These are phyloP conservation scores for Platycnemis pennipes DNA, from an alignment of 2,888 invertebrate genomes.

Conservation along the genomic window DNA sequence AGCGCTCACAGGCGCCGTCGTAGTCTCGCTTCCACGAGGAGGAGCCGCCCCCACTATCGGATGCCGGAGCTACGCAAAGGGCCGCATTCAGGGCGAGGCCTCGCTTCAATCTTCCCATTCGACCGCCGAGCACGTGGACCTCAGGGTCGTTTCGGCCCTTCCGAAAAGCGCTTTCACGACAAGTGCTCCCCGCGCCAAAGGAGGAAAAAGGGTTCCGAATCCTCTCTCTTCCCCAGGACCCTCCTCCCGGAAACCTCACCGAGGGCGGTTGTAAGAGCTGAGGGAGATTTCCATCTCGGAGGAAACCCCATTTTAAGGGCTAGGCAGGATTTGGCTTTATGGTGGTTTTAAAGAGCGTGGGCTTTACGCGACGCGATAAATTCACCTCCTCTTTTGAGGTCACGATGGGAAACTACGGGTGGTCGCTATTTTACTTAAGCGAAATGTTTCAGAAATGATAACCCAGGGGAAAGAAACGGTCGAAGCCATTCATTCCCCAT, in stretches of 20 bases:
- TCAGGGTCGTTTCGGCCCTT: not conserved
- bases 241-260: not conserved
- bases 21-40: not conserved
- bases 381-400: not conserved
- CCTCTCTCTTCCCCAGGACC: too few species aligned
- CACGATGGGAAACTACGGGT: not conserved
- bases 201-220: not conserved
- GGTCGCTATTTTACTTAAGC: not conserved
- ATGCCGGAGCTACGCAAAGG: not conserved
- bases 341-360: not conserved
- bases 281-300: constrained; percentile 41
- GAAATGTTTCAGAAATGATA: not conserved
- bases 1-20: too few species aligned
- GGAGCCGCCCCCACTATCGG: not conserved
- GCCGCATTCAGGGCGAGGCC: not conserved
- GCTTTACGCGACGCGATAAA: constrained; percentile 36
- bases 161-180: not conserved
- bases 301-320: not conserved
- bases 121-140: too few species aligned
- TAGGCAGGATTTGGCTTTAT: constrained; percentile 2
- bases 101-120: not conserved
- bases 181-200: not conserved
- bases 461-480: not conserved
- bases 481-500: too few species aligned
- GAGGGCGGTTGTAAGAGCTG: not conserved